Evolutionary conservation across 2,888 invertebrate genomes (phyloP), one percentile per base, ranked within the genome.

Genomic region (Slavum lentiscoides): DNA sequence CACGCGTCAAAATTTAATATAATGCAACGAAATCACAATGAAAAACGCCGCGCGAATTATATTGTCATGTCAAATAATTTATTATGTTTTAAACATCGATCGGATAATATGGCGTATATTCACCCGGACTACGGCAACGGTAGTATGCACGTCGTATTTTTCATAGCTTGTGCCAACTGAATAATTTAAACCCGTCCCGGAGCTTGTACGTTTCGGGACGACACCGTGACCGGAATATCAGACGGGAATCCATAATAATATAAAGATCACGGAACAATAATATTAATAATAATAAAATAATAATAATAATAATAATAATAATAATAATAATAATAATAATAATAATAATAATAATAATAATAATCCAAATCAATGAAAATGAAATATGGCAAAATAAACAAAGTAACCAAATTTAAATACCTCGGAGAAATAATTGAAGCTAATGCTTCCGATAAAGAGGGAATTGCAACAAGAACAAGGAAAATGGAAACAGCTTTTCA

Each of bases 121-220:
- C 30, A 2, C 21, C 21, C 2, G 49, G 8, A 49, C 49, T 49
- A 43, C 43, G n/a, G 23, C 21, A n/a, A 59, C n/a, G n/a, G 9
- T 61, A 23, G 30, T 69, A 64, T 8, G 19, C 49, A 11, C 49
- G 55, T 70, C 70, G 70, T 70, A 21, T 70, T 69, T 77, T 61
- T 69, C 76, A 49, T 37, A 53, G 49, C 76, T 21, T 17, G 49
- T 30, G 68, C 61, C 59, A 53, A 62, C 61, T 77, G 69, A 69
- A 77, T 77, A 77, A 69, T 77, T 69, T 68, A 69, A 61, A 17
- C 61, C 30, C 69, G 17, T 69, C 30, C 59, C 59, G 68, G 49
- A 69, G 61, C 37, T 43, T 6, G 7, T 43, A 9, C 9, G 43
- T 1, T 39, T 61, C 59, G 30, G 6, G 53, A n/a, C 13, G 49